Percentiles rank a stretch among this genome's conserved stretches.
These are phyloP conservation scores for Parthenolecanium corni DNA, from an alignment of 2,888 invertebrate species.

Conservation along the genomic window DNA sequence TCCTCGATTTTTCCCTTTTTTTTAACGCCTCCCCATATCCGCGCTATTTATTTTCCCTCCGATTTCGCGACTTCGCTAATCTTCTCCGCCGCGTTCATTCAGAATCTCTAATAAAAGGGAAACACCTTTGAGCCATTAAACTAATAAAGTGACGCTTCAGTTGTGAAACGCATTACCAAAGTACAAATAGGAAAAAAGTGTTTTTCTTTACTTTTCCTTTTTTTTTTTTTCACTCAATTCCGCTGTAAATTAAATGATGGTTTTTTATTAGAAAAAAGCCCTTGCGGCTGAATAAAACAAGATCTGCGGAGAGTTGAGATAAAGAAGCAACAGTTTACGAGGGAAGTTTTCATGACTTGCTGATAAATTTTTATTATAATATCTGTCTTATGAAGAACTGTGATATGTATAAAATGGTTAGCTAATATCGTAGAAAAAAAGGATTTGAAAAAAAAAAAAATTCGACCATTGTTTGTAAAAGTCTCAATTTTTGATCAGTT, in stretches of 20 bases:
- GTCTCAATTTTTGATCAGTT: too few relatives aligned
- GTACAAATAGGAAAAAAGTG: not conserved
- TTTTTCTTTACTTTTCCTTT: not conserved
- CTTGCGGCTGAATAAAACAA: too few relatives aligned
- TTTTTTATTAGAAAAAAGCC: not conserved
- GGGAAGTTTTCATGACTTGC: too few relatives aligned
- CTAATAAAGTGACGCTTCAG: conserved; percentile 13
- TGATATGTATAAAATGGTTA: too few relatives aligned
- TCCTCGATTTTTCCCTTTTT: not conserved
- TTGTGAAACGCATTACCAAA: too few relatives aligned
- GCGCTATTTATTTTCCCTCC: not conserved
- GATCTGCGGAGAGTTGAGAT: too few relatives aligned
- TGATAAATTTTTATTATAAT: too few relatives aligned
- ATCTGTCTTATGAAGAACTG: too few relatives aligned
- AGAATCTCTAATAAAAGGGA: conserved; percentile 12
- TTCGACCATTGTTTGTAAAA: too few relatives aligned
- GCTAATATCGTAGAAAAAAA: too few relatives aligned
- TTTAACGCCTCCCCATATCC: not conserved
- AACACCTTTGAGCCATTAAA: conserved; percentile 26
- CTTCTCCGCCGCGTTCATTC: not conserved
- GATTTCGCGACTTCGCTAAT: conserved; percentile 1
- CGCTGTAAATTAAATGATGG: not conserved
- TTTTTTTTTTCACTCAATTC: not conserved
- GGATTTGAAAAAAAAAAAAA: too few relatives aligned
- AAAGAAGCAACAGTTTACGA: too few relatives aligned